Percentiles rank a stretch among this genome's conserved stretches.
Evolutionary conservation across 37 sponge, comb jelly and placozoan genomes (phyloP).

Genomic region (Tethya wilhelma): DNA sequence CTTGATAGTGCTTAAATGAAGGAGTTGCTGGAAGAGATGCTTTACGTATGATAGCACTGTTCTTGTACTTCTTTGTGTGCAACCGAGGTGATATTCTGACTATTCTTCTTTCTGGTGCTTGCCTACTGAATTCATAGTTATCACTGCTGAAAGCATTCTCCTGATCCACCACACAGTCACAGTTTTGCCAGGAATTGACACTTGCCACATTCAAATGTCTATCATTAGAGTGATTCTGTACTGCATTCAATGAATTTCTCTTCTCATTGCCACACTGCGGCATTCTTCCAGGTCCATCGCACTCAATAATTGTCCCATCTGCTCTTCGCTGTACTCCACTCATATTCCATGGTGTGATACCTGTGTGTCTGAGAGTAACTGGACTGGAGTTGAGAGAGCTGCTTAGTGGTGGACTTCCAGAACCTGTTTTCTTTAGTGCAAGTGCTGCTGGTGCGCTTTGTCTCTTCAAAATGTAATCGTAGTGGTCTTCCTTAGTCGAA

Average conservation of each 20-base stretch:
- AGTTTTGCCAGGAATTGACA: not conserved
- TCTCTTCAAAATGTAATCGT: too few relatives aligned
- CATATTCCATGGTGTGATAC: not conserved
- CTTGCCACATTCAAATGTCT: not conserved
- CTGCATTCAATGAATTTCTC: not conserved
- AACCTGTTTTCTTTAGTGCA: not conserved
- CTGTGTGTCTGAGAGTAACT: not conserved
- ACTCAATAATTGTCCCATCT: constrained; percentile 31
- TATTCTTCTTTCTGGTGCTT: constrained; percentile 5
- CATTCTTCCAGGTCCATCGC: constrained; percentile 3
- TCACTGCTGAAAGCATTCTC: not conserved
- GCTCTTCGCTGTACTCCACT: constrained; percentile 19
- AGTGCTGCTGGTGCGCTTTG: not conserved
- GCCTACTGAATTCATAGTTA: constrained; percentile 23
- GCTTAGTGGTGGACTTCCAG: not conserved
- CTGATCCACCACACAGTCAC: constrained; percentile 20
- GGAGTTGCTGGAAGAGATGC: not conserved
- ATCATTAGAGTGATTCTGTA: not conserved
- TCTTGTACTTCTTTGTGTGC: not conserved
- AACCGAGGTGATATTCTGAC: not conserved
- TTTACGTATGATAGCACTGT: too few relatives aligned
- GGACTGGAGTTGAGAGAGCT: not conserved
- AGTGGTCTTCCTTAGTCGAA: too few relatives aligned
- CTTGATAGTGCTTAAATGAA: not conserved
- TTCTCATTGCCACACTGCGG: not conserved